Conservation (phyloP, 2,888 invertebrate species). For the Monochamus alternatus region DNA sequence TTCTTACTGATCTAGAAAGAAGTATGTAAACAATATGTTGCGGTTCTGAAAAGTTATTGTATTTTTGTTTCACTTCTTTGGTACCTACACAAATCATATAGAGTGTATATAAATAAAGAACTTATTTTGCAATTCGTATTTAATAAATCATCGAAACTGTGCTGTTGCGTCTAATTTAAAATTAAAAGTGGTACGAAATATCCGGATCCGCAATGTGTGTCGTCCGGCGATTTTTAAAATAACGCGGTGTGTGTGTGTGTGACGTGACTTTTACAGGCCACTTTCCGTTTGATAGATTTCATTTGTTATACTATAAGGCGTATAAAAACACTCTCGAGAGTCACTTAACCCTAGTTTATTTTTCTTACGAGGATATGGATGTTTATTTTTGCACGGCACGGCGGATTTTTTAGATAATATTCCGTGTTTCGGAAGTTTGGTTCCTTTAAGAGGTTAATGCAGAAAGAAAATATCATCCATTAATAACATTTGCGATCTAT, state of each 20-base stretch:
- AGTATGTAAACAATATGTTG: too few relatives aligned
- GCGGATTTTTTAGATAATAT: not conserved
- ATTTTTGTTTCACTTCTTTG: too few relatives aligned
- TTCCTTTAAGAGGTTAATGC: not conserved
- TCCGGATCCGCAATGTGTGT: constrained; percentile 31
- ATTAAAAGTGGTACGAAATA: constrained; percentile 25
- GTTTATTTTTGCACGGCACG: constrained; percentile 3
- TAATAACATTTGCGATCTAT: constrained; percentile 18
- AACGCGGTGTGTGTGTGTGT: constrained; percentile 17
- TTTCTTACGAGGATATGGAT: constrained; percentile 15
- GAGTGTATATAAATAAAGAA: not conserved
- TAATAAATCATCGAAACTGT: constrained; percentile 7
- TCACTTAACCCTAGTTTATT: constrained; percentile 33
- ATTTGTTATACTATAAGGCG: constrained; percentile 21
- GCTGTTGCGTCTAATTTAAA: constrained; percentile 18
- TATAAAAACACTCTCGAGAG: constrained; percentile 26
- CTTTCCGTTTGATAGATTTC: constrained; percentile 20
- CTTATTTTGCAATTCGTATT: not conserved
- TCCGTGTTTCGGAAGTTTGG: constrained; percentile 7
- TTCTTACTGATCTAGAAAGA: too few relatives aligned
- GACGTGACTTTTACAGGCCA: constrained; percentile 14
- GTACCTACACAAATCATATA: too few relatives aligned
- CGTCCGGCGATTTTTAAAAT: constrained; percentile 29
- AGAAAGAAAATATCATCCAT: not conserved
- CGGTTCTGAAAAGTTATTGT: too few relatives aligned